A percentile compares a stretch with the other conserved stretches of the same genome.
These are phyloP conservation scores for Nemotelus pantherinus DNA, from an alignment of 2,888 invertebrate species.

Conservation along the genomic window DNA sequence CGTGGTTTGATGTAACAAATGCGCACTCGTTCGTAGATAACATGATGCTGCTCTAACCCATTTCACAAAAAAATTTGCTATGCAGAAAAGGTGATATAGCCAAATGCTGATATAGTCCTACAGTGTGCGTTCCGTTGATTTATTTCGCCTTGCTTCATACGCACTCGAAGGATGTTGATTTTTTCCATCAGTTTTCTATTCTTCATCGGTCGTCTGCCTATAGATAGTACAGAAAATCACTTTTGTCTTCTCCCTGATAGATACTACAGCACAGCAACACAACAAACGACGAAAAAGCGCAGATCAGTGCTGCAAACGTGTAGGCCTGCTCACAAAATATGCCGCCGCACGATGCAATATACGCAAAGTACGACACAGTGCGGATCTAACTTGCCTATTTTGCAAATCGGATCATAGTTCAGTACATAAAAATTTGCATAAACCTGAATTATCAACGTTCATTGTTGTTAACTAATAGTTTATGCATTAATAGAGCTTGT, in stretches of 20 bases:
- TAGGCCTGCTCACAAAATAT: background rate
- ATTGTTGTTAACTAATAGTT: slow-evolving; percentile 45
- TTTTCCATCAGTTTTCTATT: background rate
- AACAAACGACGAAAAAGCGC: slow-evolving; percentile 12
- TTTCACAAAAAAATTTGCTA: slow-evolving; percentile 49
- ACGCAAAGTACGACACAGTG: background rate
- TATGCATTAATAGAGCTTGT: slow-evolving; percentile 43
- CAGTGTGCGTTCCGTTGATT: background rate
- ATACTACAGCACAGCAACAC: too few relatives aligned
- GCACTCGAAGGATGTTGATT: slow-evolving; percentile 24
- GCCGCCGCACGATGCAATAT: too few relatives aligned
- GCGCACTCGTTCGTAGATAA: background rate
- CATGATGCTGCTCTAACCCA: slow-evolving; percentile 42
- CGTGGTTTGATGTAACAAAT: background rate
- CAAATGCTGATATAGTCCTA: background rate
- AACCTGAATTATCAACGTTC: slow-evolving; percentile 41
- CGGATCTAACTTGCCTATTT: slow-evolving; percentile 23
- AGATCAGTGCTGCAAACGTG: slow-evolving; percentile 7
- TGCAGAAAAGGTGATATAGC: slow-evolving; percentile 46
- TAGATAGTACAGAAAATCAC: slow-evolving; percentile 20
- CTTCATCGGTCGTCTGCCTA: background rate
- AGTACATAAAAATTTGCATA: slow-evolving; percentile 44
- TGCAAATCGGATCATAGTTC: slow-evolving; percentile 50
- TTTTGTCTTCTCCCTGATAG: slow-evolving; percentile 34
- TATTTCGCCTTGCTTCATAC: slow-evolving; percentile 21